Evolutionary conservation across 2,797 vertebrate genomes (phyloP), one percentile per base, ranked within the genome.

Genomic region (Calcarius lapponicus): DNA sequence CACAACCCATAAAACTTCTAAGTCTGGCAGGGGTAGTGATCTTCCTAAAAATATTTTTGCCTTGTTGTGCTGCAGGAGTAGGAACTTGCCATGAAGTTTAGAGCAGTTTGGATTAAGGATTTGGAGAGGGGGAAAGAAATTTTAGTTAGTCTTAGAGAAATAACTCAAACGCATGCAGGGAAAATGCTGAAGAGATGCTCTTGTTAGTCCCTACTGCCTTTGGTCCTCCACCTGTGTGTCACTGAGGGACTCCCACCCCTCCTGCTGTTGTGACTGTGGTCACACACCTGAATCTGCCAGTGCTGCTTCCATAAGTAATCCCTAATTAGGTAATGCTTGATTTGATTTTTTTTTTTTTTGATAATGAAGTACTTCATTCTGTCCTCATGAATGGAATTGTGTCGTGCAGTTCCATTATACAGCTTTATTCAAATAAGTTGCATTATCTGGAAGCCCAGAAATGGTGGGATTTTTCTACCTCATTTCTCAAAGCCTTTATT

Each of bases 401-500:
- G 19, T 78, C 34, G 47, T 79, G 50, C 18, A 26, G 31, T 88
- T 95, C 36, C 14, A 13, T n/a, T 34, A 51, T 50, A 58, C 0
- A 3, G 20, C 65, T 95, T 86, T 53, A 45, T 72, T 83, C 29
- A 76, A 86, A 90, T 66, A 54, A 48, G 51, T 84, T 65, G 11
- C 9, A 62, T 3, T 81, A 84, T 84, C 29, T 54, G 54, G 51
- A 79, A 86, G 15, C n/a, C 21, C 22, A 48, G 54, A 78, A 75
- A 32, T 40, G 38, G 38, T 36, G 51, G 4, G 3, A 34, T 57
- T 92, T 76, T 86, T 16, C 54, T 70, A 17, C 17, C 21, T 71
- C 54, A 66, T 93, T 94, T 95, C 93, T 89, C 56, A 92, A 76
- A 72, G 10, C 8, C 26, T 81, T 90, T 84, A 80, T 93, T 84